Conservation (phyloP, 2,797 vertebrate species). For the Parambassis ranga region DNA sequence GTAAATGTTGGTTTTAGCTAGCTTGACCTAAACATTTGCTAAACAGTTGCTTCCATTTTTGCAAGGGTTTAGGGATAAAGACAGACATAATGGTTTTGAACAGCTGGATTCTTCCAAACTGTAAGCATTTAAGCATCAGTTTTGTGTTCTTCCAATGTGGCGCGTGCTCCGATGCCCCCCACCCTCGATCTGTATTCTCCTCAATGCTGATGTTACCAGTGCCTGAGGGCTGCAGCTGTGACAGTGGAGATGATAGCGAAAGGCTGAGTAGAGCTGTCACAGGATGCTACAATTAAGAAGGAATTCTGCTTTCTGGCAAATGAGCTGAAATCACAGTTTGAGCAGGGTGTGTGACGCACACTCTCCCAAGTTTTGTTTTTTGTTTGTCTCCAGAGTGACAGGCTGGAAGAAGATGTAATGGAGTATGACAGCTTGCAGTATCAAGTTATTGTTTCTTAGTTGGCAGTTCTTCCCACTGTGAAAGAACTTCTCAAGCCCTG, state of each 20-base stretch:
- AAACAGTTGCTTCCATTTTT: no score
- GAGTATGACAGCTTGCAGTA: neutral
- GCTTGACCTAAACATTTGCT: constrained; percentile 23
- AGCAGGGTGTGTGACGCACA: constrained; percentile 17
- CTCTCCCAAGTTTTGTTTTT: constrained; percentile 15
- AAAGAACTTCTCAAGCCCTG: neutral
- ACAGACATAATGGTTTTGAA: neutral
- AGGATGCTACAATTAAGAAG: constrained; percentile 58
- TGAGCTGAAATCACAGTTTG: constrained; percentile 30
- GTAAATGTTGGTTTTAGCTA: constrained; percentile 21
- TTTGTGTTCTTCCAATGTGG: constrained; percentile 2
- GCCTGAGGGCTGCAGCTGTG: constrained; percentile 35
- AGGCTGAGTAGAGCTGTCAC: constrained; percentile 51
- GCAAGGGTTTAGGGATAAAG: no score
- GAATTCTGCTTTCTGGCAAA: constrained; percentile 56
- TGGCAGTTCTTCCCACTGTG: neutral
- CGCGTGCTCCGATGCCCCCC: constrained; percentile 10
- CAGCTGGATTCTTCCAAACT: neutral
- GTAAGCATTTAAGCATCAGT: neutral
- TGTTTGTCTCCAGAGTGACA: constrained; percentile 28
- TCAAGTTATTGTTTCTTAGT: constrained; percentile 8
- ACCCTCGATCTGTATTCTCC: constrained; percentile 1
- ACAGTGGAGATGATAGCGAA: constrained; percentile 37
- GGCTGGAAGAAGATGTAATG: neutral
- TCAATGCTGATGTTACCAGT: constrained; percentile 26